Base-by-base conservation (phyloP, 2,113 vertebrate species). In the Pitta sordida region DNA sequence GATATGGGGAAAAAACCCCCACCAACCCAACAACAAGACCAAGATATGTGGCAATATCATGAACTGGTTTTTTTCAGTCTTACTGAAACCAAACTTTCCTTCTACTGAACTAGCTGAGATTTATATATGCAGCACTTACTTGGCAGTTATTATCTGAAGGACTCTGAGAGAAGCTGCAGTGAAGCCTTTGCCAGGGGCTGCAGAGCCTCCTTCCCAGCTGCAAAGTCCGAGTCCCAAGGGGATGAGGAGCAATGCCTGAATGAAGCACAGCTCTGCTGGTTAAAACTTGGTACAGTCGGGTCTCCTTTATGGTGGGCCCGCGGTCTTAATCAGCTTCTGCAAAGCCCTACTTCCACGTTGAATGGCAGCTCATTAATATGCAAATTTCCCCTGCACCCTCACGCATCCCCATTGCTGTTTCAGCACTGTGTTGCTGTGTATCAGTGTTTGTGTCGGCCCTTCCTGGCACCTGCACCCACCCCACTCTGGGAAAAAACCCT, bases 191-290 rank as follows among this genome's bases (percentile, higher is more conserved):
- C 86, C 7, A 20, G 49, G 44, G 41, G 34, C 55, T 90, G 49
- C 36, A 10, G 32, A 75, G 26, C 29, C 52, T 91, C 77, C 24
- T 74, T 83, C 37, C 37, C 69, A 81, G 64, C 29, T 69, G 76
- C 60, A 26, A 20, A 9, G 44, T 11, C 34, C 15, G 55, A 53
- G 41, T 70, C 74, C 60, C 52, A 16, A 14, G 4, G 32, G 32
- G 4, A 0, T 36, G 44, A 77, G 75, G 63, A 88, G 79, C 0
- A 0, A 26, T 62, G 58, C 62, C 49, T 49, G 6, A 64, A 46
- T 36, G 90, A 68, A 71, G n/a, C 13, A 0, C 36, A 76, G 75
- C 76, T 73, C 58, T 73, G 51, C 41, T 20, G 1, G 41, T 30
- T 62, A 32, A 77, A 32, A 53, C 68, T 32, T 37, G 27, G 15